Conservation (phyloP, 2,113 vertebrate species). For the Sapajus apella region DNA sequence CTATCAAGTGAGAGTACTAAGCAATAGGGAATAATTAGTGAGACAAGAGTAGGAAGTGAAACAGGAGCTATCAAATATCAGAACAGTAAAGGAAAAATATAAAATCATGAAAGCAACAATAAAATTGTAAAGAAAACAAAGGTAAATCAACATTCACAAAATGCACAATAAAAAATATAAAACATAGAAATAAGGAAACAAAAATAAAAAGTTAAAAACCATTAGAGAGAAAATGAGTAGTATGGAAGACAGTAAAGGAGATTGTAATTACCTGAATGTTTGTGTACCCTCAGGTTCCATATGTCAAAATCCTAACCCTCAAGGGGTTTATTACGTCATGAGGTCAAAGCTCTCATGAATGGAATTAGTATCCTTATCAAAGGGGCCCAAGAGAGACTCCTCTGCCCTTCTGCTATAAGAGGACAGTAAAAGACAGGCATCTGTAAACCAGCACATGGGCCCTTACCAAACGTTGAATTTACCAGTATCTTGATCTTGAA, state of each 20-base stretch:
- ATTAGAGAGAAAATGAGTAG: not conserved
- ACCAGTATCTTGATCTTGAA: not conserved
- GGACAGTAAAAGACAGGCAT: not conserved
- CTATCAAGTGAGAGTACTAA: not conserved
- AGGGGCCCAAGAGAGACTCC: not conserved
- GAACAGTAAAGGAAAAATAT: not conserved
- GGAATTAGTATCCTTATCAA: not conserved
- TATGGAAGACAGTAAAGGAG: not conserved
- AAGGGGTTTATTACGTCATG: not conserved
- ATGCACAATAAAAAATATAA: not conserved
- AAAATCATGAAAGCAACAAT: not conserved
- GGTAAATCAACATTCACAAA: not conserved
- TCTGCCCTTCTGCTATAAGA: not conserved
- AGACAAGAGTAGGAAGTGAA: not conserved
- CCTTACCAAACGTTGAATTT: not conserved
- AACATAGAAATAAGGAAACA: not conserved
- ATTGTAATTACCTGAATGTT: not conserved
- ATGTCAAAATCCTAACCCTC: not conserved
- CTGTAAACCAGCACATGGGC: not conserved
- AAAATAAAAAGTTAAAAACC: not conserved
- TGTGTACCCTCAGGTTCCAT: not conserved
- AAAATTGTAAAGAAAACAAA: not conserved
- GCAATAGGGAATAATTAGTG: not conserved
- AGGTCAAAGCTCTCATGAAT: not conserved
- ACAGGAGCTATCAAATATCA: not conserved